A percentile compares a stretch with the other conserved stretches of the same genome.
Evolutionary conservation across 1,140 invertebrate species (phyloP).

Genomic region (Polypedilum vanderplanki): DNA sequence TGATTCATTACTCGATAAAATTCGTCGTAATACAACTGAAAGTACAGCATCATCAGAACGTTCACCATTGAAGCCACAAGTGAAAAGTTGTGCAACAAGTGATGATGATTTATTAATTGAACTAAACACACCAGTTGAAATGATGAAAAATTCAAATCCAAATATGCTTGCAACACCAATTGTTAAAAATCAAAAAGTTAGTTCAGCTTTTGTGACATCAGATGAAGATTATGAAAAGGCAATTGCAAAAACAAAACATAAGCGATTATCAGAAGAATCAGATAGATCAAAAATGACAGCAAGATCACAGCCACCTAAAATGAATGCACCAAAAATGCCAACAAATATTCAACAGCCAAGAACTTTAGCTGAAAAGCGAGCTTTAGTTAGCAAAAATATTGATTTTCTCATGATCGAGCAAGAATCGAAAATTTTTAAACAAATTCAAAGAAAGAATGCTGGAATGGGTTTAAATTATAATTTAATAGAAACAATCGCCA

Average conservation of each 20-base stretch:
- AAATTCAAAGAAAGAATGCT: conserved; percentile 35
- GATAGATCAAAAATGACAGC: conserved; percentile 39
- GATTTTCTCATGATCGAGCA: conserved; percentile 42
- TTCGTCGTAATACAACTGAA: not conserved
- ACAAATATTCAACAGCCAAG: conserved; percentile 37
- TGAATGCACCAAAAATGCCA: conserved; percentile 40
- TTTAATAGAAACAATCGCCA: not conserved
- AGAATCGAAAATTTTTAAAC: conserved; percentile 39
- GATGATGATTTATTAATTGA: not conserved
- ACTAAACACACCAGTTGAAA: not conserved
- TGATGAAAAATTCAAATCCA: not conserved
- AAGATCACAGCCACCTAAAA: conserved; percentile 37
- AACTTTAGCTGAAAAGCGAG: conserved; percentile 40
- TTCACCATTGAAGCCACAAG: not conserved
- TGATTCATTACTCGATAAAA: not conserved
- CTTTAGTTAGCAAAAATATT: conserved; percentile 38
- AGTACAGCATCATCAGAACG: not conserved
- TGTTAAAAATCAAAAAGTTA: not conserved
- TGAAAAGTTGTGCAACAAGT: not conserved
- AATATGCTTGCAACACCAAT: conserved; percentile 1
- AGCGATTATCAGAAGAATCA: not conserved
- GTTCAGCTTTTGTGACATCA: not conserved
- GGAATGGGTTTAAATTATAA: not conserved
- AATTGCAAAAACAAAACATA: not conserved
- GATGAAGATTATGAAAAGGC: not conserved